Evolutionary conservation across 2,888 invertebrate species (phyloP), one percentile per base, ranked within the genome.

Genomic region (Synergus gifuensis): DNA sequence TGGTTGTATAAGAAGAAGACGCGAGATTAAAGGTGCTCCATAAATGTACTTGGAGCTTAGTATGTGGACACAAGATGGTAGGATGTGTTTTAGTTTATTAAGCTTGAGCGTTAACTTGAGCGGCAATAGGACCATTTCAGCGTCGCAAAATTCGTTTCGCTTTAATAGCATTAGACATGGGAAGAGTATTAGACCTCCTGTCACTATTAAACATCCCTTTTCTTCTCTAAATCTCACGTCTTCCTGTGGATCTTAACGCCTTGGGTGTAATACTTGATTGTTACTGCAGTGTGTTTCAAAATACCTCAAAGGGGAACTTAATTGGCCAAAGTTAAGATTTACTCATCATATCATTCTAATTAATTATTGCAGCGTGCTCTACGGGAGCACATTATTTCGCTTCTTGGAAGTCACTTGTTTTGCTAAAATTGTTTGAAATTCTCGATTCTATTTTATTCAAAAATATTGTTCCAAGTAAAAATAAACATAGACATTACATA

Each of bases 61-160:
- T 66, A 18, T 42, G 66, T 66, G 66, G 42, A 66, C 66, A 40
- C 44, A 66, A 66, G 66, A 42, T 66, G 60, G 18, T 49, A 76
- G 28, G 64, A 73, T 77, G 78, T 79, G 77, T 77, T 82, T 82
- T 44, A 80, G 78, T 78, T 76, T 82, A 83, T 83, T 81, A 83
- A 84, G 81, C 83, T 62, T 77, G 77, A 80, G 82, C 81, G 81
- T 83, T 83, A 84, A 85, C 78, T 84, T 28, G 28, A 28, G 28
- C 28, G 28, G 28, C 28, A 28, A 28, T 28, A 28, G 28, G 28
- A 77, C 78, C 83, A 81, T 83, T 83, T 83, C 81, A 82, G 73
- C 81, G 76, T 64, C 79, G 66, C 78, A 81, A 83, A 73, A 81
- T 81, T 82, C 66, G 83, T 82, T 83, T 79, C 81, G 79, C 79